These are phyloP conservation scores for Indicator maculatus DNA, from an alignment of 2,113 vertebrate genomes.

Conservation along the genomic window DNA sequence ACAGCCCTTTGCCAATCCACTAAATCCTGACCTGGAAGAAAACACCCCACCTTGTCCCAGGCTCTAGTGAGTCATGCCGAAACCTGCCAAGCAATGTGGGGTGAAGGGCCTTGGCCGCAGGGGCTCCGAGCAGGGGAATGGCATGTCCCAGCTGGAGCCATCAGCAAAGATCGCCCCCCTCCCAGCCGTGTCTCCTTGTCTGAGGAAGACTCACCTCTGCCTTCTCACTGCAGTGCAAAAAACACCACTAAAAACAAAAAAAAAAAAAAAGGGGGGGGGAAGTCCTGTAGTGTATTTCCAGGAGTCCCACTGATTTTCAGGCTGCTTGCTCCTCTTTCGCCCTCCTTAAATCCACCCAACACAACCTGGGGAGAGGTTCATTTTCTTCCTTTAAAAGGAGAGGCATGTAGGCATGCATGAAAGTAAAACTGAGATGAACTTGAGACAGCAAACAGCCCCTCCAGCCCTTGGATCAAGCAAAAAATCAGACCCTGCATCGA, in stretches of 20 bases:
- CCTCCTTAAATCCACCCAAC: background rate
- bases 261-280: background rate
- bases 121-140: fast-evolving
- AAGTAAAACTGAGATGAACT: background rate
- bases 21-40: constrained; percentile 36
- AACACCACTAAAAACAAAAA: too few species aligned
- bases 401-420: background rate
- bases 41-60: constrained; percentile 23
- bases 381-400: background rate
- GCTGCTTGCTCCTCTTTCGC: background rate
- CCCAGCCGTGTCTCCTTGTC: background rate
- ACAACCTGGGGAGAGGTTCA: background rate
- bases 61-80: background rate
- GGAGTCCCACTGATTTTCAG: background rate
- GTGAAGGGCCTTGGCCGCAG: background rate
- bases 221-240: background rate
- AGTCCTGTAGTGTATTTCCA: background rate
- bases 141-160: fast-evolving
- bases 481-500: background rate
- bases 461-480: background rate
- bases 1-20: constrained; percentile 36
- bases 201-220: background rate
- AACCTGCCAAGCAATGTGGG: background rate
- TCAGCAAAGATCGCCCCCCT: background rate
- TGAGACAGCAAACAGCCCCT: background rate